A percentile compares a stretch with the other conserved stretches of the same genome.
Evolutionary conservation across 2,888 invertebrate species (phyloP).

Genomic region (Rhagonycha fulva): DNA sequence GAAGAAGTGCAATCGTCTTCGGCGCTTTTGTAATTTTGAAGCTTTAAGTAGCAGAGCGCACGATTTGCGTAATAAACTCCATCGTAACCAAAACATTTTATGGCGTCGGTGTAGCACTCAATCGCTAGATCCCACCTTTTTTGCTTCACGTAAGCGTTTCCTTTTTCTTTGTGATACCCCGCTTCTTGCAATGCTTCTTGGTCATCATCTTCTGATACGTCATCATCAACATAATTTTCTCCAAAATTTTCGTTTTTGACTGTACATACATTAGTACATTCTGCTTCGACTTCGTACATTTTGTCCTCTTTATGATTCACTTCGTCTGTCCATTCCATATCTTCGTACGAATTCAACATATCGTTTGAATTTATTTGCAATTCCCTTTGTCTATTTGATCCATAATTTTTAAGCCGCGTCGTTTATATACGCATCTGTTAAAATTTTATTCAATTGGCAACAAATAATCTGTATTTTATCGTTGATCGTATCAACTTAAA

Average conservation of each 20-base stretch:
- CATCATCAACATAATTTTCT: conserved; percentile 47
- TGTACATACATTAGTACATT: conserved; percentile 67
- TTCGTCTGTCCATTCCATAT: conserved; percentile 73
- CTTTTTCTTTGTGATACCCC: conserved; percentile 73
- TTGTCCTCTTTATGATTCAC: conserved; percentile 76
- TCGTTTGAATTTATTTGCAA: conserved; percentile 73
- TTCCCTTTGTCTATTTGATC: conserved; percentile 70
- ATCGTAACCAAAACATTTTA: conserved; percentile 77
- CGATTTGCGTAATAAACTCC: conserved; percentile 86
- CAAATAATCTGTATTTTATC: too few relatives aligned
- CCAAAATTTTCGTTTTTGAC: conserved; percentile 52
- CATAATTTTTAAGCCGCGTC: conserved; percentile 50
- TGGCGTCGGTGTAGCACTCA: conserved; percentile 84
- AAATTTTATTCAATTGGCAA: too few relatives aligned
- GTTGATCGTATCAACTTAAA: too few relatives aligned
- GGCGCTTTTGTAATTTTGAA: too few relatives aligned
- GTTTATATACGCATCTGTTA: too few relatives aligned
- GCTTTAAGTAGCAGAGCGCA: too few relatives aligned
- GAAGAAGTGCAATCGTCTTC: too few relatives aligned
- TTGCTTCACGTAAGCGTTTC: conserved; percentile 79
- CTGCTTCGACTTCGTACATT: conserved; percentile 75
- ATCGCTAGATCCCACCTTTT: conserved; percentile 87
- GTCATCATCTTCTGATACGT: conserved; percentile 59
- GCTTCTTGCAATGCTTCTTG: conserved; percentile 65
- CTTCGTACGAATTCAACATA: conserved; percentile 70